phyloP scores from a whole-genome alignment of 2,113 vertebrate genomes.

The Carassius auratus region DNA sequence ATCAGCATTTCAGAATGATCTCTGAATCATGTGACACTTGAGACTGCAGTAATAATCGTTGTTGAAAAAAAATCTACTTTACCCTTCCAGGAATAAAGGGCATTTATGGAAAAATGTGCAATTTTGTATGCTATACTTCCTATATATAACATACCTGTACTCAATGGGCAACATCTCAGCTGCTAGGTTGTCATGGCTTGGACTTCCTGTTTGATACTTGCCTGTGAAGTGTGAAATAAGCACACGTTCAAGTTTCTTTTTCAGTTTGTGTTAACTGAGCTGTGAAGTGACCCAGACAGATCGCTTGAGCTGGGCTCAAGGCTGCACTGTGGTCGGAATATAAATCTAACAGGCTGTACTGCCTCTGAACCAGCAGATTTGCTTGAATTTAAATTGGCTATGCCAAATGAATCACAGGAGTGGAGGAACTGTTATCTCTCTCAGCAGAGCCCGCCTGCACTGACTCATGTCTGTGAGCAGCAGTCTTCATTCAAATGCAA shows the following conservation, averaged over 20 bases:
- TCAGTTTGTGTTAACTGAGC: background rate
- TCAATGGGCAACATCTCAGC: constrained; percentile 93
- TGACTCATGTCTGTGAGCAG: background rate
- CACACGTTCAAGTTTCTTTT: constrained; percentile 11
- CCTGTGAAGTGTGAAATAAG: constrained; percentile 55
- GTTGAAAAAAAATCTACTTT: background rate
- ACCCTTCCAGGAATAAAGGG: background rate
- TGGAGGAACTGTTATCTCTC: background rate
- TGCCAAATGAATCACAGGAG: background rate
- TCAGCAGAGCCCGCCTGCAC: background rate
- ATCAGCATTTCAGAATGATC: background rate
- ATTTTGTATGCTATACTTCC: background rate
- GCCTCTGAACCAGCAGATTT: background rate
- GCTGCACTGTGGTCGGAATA: background rate
- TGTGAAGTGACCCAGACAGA: constrained; percentile 1
- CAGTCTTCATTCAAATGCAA: background rate
- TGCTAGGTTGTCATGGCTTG: constrained; percentile 89
- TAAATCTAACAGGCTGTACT: background rate
- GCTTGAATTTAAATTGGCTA: background rate
- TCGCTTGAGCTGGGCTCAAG: background rate
- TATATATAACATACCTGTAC: constrained; percentile 79
- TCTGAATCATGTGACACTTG: background rate
- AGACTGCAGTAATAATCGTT: background rate
- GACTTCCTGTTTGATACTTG: constrained; percentile 76
- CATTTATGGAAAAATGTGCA: background rate